phyloP scores from a whole-genome alignment of 2,888 invertebrate genomes.

The Platycheirus rosarum region DNA sequence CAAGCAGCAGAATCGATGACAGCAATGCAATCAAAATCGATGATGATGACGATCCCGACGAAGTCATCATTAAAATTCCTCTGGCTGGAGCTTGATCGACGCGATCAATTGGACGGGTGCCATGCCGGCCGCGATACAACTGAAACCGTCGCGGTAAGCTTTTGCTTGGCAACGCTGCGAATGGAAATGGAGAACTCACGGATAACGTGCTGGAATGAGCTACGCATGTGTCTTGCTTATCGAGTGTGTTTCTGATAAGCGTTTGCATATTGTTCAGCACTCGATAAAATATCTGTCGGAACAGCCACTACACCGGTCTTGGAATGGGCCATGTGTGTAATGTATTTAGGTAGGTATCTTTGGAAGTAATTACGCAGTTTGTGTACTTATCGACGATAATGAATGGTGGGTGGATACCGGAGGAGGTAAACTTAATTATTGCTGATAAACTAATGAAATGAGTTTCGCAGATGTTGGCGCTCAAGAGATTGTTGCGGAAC shows the following conservation, averaged over 20 bases:
- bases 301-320: background rate
- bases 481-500: slow-evolving; percentile 16
- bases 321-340: slow-evolving; percentile 31
- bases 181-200: slow-evolving; percentile 14
- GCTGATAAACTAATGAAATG: background rate
- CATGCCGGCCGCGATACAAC: slow-evolving; percentile 62
- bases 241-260: slow-evolving; percentile 55
- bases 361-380: slow-evolving; percentile 40
- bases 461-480: slow-evolving; percentile 2
- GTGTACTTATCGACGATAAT: slow-evolving; percentile 26
- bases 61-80: slow-evolving; percentile 33
- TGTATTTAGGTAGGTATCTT: slow-evolving; percentile 43
- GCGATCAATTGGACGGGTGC: slow-evolving; percentile 38
- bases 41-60: slow-evolving; percentile 5
- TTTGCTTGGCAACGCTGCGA: background rate
- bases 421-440: slow-evolving; percentile 21
- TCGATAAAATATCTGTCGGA: slow-evolving; percentile 1
- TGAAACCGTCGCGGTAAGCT: slow-evolving; percentile 45
- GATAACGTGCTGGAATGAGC: slow-evolving; percentile 11
- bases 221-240: slow-evolving; percentile 38
- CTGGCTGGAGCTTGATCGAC: slow-evolving; percentile 14
- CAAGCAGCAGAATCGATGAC: slow-evolving; percentile 20
- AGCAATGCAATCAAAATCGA: slow-evolving; percentile 35
- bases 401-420: slow-evolving; percentile 49
- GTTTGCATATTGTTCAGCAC: slow-evolving; percentile 27